A percentile compares a stretch with the other conserved stretches of the same genome.
These are phyloP conservation scores for Dendropsophus ebraccatus DNA, from an alignment of 2,113 vertebrate genomes.

Conservation along the genomic window DNA sequence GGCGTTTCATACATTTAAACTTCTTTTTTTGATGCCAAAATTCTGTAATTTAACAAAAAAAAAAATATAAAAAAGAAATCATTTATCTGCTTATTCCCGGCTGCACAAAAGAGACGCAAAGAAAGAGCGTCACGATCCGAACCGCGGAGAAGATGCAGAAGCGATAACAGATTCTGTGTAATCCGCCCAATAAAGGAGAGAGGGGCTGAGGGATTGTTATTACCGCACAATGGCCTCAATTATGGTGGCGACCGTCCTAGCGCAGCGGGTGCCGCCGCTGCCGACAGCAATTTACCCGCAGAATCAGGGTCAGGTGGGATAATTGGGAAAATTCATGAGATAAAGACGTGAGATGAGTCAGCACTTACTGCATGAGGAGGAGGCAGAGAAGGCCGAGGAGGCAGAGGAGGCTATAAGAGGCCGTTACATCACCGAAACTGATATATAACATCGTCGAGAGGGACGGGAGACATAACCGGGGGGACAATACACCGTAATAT, in stretches of 20 bases:
- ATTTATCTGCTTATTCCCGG: neutral
- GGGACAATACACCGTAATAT: too few species aligned
- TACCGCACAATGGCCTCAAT: neutral
- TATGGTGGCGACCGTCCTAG: neutral
- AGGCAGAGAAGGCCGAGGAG: too few species aligned
- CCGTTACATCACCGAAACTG: too few species aligned
- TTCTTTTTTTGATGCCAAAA: neutral
- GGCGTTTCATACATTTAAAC: constrained; percentile 23
- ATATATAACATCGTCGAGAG: too few species aligned
- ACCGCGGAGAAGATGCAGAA: neutral
- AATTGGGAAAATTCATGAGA: neutral
- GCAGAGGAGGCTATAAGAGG: too few species aligned
- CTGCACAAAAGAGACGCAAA: neutral
- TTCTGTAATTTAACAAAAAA: constrained; percentile 23
- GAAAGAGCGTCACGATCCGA: neutral
- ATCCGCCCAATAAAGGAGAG: neutral
- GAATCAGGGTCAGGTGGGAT: neutral
- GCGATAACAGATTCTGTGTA: neutral
- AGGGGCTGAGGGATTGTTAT: neutral
- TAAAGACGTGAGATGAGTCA: neutral
- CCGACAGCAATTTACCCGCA: neutral
- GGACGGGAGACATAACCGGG: too few species aligned
- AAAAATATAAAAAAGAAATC: too few species aligned
- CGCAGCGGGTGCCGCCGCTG: too few species aligned
- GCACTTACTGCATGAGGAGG: neutral